phyloP scores from a whole-genome alignment of 2,888 invertebrate genomes.

The Cephus sareptanus region DNA sequence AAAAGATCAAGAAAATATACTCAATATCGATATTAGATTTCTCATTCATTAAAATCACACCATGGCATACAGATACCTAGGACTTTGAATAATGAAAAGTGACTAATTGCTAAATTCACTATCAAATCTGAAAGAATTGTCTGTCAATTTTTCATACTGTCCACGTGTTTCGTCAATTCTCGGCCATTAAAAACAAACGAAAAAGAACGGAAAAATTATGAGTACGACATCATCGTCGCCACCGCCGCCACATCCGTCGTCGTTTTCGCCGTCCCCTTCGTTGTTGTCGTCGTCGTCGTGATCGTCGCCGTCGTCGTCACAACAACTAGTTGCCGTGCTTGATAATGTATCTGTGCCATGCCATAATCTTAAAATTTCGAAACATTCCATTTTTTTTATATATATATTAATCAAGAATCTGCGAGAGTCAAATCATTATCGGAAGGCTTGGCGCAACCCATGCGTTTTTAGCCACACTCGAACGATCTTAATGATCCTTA shows the following conservation, averaged over 20 bases:
- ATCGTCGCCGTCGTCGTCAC: not conserved
- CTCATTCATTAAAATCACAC: slow-evolving; percentile 40
- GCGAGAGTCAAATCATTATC: not conserved
- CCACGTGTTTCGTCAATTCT: slow-evolving; percentile 20
- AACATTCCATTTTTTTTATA: slow-evolving; percentile 22
- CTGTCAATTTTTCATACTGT: slow-evolving; percentile 15
- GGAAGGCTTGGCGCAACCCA: not conserved
- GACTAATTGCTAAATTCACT: slow-evolving; percentile 7
- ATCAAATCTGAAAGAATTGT: slow-evolving; percentile 6
- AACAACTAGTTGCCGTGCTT: slow-evolving; percentile 45
- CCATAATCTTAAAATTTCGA: slow-evolving; percentile 37
- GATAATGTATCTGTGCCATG: slow-evolving; percentile 62
- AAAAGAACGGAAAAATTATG: not conserved
- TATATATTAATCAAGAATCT: not conserved
- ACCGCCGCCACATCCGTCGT: not conserved
- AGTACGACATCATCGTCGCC: not conserved
- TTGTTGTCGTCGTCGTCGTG: not conserved
- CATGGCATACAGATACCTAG: slow-evolving; percentile 62
- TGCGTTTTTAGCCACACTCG: not conserved
- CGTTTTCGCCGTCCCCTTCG: not conserved
- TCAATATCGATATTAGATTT: slow-evolving; percentile 19
- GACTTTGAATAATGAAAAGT: slow-evolving; percentile 42
- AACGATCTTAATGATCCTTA: not conserved
- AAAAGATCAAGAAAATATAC: slow-evolving; percentile 26
- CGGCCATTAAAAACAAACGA: slow-evolving; percentile 4